Evolutionary conservation across 1,140 invertebrate genomes (phyloP).

Genomic region (Yoshiicerus persimilis): DNA sequence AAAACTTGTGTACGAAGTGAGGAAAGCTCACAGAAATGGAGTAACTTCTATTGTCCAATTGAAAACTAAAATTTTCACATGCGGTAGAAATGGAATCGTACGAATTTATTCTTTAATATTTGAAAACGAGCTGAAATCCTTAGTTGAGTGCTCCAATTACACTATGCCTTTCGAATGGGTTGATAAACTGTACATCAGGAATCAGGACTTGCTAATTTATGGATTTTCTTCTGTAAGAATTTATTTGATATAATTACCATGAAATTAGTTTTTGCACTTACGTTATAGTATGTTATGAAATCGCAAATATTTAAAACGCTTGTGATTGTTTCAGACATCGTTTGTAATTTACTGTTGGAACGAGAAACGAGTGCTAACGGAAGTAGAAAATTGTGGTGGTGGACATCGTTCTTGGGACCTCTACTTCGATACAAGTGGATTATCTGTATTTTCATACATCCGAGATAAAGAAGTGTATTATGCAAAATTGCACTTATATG

Average conservation of each 20-base stretch:
- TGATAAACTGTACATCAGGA: background rate
- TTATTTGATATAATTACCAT: background rate
- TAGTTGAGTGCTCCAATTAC: background rate
- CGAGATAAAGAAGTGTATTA: background rate
- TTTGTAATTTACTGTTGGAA: constrained; percentile 5
- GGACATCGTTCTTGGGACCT: constrained; percentile 10
- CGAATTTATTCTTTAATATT: background rate
- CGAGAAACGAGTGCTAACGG: background rate
- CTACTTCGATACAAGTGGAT: background rate
- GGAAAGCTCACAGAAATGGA: background rate
- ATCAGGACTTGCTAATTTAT: background rate
- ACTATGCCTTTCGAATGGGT: background rate
- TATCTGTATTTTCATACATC: background rate
- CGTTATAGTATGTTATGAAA: too few relatives aligned
- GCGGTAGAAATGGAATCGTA: background rate
- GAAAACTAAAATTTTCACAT: background rate
- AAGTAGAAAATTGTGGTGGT: background rate
- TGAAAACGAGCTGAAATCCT: background rate
- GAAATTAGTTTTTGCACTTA: background rate
- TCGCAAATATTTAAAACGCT: background rate
- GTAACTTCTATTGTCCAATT: background rate
- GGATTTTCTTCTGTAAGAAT: background rate
- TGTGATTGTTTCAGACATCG: background rate
- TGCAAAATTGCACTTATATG: background rate
- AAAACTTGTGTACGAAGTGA: background rate